Base-by-base conservation (phyloP, 2,888 invertebrate genomes). In the Rutpela maculata region DNA sequence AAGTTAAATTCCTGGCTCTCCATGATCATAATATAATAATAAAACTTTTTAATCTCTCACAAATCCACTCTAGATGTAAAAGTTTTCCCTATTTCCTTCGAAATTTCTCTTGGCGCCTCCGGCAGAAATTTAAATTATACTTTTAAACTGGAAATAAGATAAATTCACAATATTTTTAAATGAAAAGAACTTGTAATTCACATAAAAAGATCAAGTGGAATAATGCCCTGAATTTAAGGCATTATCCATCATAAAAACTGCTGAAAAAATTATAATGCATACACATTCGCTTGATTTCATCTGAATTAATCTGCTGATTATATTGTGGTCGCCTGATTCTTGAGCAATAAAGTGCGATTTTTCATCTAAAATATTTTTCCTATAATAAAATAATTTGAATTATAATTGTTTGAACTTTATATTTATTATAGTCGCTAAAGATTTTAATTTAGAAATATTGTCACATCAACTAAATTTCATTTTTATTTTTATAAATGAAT, bases 51-150 rank as follows among this genome's bases (percentile, higher is more conserved):
- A 77, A 74, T 69, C 70, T 77, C 69, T 63, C 59, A 26, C 68
- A 74, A 59, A 77, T 74, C 68, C 74, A 63, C 77, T 68, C 50
- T 63, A 69, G 59, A 69, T 65, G 62, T 59, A 69, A 77, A 77
- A 77, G 69, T 77, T 77, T 77, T 74, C 77, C 74, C 65, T 74
- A 65, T 77, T 77, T 56, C 69, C 18, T 17, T 76, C 63, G 76
- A 71, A 66, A 68, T 62, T 77, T 68, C 38, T 68, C 74, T 66
- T 65, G 70, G 77, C 77, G 65, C 77, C 77, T 77, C 74, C 77
- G 77, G 77, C 77, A 77, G 59, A 77, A 70, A 69, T 74, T 77
- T 68, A 74, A 77, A 77, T 77, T 70, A 68, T 70, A 65, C 74
- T 69, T 63, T 26, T 15, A 57, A 68, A 70, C 70, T 72, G 72